These are phyloP conservation scores for Ephialtes manifestator DNA, from an alignment of 2,888 invertebrate species.

Conservation along the genomic window DNA sequence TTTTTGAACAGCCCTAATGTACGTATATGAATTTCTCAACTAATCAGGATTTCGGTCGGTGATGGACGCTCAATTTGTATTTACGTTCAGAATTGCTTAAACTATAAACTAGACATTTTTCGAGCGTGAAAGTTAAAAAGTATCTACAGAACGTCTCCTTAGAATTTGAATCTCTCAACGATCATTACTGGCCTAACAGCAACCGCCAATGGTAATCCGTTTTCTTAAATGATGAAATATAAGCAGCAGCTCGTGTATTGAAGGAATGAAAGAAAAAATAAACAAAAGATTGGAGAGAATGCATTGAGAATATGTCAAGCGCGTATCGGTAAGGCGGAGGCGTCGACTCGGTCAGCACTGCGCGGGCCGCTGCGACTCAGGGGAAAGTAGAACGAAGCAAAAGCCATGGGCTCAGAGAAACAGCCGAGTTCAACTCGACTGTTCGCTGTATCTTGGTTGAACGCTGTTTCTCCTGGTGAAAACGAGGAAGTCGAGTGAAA, in stretches of 20 bases:
- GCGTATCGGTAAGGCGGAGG: conserved; percentile 51
- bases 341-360: conserved; percentile 56
- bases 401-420: conserved; percentile 53
- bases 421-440: conserved; percentile 22
- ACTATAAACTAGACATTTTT: no score
- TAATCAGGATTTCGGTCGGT: no score
- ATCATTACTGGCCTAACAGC: no score
- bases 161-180: no score
- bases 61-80: no score
- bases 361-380: conserved; percentile 60
- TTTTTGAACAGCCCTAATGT: no score
- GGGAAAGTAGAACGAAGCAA: conserved; percentile 84
- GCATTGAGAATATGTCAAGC: conserved; percentile 22
- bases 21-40: no score
- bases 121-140: no score
- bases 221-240: neutral
- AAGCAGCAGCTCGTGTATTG: neutral
- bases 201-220: no score
- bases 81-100: no score
- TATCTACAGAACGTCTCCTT: no score
- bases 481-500: conserved; percentile 85
- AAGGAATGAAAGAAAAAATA: neutral
- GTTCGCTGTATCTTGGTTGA: conserved; percentile 41
- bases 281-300: conserved; percentile 13
- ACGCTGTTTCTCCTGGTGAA: conserved; percentile 77